Base-by-base conservation (phyloP, 2,888 invertebrate species). In the Odontomyia ornata region DNA sequence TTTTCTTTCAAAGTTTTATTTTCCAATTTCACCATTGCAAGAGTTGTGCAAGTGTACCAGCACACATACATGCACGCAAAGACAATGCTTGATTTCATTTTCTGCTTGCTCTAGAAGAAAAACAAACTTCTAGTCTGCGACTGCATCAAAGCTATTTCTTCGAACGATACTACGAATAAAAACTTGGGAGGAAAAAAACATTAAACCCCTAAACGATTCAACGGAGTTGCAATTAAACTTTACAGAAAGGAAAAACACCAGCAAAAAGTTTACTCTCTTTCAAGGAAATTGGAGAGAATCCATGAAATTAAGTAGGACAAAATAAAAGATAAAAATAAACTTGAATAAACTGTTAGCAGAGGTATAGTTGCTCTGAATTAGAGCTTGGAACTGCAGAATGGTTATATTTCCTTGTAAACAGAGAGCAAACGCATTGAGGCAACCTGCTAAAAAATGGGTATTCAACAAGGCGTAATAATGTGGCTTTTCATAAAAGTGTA, bases 221-320 rank as follows among this genome's bases (percentile, higher is more conserved):
- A 65, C 65, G 27, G 36, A 36, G 65, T 15, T 65, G 65, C 65
- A 65, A 65, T 65, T 65, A 65, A 65, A 65, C 65, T 65, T 65
- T 30, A 36, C 4, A 3, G 21, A 65, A 65, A 65, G 27, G 65
- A 52, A 65, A 65, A 65, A 36, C 30, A 65, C 27, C 36, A 65
- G 15, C n/a, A 65, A 65, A 36, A 65, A 62, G 27, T 65, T 30
- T 65, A 30, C 65, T 65, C 27, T 27, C 36, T 62, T 62, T 28
- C 36, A 36, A 65, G 65, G 18, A 65, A 65, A 65, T 36, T 65
- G 65, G 65, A 21, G 65, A 25, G 28, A 28, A 15, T 27, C 28
- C 62, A 62, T 28, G 62, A 62, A 62, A 62, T 62, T 36, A 65
- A 62, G 62, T 23, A 62, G 27, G 27, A 62, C 7, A 25, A 27